phyloP scores from a whole-genome alignment of 2,113 vertebrate species.

The Candoia aspera region DNA sequence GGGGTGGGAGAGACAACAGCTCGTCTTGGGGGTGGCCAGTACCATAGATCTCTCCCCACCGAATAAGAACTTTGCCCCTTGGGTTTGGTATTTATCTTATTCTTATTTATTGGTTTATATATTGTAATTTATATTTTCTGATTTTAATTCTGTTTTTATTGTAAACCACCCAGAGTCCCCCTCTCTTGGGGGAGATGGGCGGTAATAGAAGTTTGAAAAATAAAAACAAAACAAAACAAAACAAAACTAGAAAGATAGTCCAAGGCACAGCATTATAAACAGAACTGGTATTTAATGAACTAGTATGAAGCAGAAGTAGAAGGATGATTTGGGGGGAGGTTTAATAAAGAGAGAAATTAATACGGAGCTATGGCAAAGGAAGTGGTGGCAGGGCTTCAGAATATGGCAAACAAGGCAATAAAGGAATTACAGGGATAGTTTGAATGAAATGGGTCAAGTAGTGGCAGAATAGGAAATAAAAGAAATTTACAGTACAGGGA shows the following conservation, averaged over 20 bases:
- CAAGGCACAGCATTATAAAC: neutral
- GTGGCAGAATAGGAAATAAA: neutral
- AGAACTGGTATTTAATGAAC: neutral
- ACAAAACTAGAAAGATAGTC: neutral
- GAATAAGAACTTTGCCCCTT: too few species aligned
- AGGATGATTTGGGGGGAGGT: neutral
- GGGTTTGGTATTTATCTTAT: too few species aligned
- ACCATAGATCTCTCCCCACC: too few species aligned
- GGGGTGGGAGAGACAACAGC: too few species aligned
- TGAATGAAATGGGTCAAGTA: neutral
- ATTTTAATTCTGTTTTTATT: too few species aligned
- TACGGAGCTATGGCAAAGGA: neutral
- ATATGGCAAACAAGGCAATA: neutral
- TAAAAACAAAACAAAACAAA: too few species aligned
- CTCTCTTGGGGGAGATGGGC: too few species aligned
- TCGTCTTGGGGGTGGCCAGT: too few species aligned
- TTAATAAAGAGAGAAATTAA: neutral
- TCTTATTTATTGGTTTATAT: too few species aligned
- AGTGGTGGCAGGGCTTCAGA: neutral
- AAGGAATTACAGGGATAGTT: neutral
- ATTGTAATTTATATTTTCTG: too few species aligned
- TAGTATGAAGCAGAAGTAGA: neutral
- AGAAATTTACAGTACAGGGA: neutral
- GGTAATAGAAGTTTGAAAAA: too few species aligned
- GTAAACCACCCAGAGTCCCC: too few species aligned